These are phyloP conservation scores for Yponomeuta malinellus DNA, from an alignment of 2,888 invertebrate species.

Conservation along the genomic window DNA sequence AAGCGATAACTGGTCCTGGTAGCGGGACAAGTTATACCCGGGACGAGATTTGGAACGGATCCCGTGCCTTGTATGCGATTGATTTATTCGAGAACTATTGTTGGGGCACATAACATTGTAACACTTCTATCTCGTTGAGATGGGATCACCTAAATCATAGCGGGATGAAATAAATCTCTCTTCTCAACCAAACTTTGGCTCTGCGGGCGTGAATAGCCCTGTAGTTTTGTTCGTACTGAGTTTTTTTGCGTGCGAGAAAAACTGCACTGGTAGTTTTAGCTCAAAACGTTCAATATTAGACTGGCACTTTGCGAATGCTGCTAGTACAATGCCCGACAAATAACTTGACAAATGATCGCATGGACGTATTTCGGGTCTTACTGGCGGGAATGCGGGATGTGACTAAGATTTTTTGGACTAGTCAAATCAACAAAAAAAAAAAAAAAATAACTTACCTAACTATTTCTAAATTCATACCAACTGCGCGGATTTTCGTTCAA, in stretches of 20 bases:
- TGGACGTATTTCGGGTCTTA: too few species aligned
- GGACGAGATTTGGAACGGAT: not conserved
- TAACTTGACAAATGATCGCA: too few species aligned
- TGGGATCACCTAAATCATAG: constrained; percentile 11
- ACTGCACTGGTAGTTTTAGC: not conserved
- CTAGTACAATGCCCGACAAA: too few species aligned
- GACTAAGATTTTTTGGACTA: too few species aligned
- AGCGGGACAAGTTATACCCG: not conserved
- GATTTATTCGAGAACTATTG: constrained; percentile 1
- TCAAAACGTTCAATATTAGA: too few species aligned
- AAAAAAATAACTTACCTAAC: too few species aligned
- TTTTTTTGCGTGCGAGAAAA: not conserved
- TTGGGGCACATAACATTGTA: constrained; percentile 10
- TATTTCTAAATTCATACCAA: too few species aligned
- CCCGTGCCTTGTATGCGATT: not conserved
- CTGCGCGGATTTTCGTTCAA: too few species aligned
- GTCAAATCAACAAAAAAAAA: too few species aligned
- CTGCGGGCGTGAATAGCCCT: not conserved
- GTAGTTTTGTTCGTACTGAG: not conserved
- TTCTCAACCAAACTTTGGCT: constrained; percentile 3
- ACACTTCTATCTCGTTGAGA: constrained; percentile 12
- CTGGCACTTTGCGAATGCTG: too few species aligned
- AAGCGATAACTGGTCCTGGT: not conserved
- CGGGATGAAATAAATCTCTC: constrained; percentile 13
- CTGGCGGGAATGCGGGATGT: too few species aligned